Conservation (phyloP, 2,888 invertebrate species). For the Lasius platythorax region DNA sequence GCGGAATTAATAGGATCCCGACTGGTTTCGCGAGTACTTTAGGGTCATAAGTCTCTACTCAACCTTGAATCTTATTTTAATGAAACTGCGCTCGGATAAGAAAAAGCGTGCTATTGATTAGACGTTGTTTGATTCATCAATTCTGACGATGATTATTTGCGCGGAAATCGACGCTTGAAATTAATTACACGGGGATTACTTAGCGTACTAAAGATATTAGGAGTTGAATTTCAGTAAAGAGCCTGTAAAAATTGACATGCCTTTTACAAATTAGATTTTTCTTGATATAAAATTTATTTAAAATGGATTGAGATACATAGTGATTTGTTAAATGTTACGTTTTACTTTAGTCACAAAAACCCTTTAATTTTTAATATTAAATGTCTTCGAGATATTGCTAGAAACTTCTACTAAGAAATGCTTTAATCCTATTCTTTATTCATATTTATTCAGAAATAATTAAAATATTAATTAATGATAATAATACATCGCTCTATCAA, state of each 20-base stretch:
- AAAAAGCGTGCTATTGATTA: conserved; percentile 14
- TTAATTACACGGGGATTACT: conserved; percentile 28
- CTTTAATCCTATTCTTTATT: neutral
- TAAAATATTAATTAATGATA: neutral
- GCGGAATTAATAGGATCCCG: conserved; percentile 24
- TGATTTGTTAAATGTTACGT: neutral
- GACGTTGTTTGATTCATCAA: conserved; percentile 29
- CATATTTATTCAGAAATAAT: neutral
- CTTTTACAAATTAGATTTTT: neutral
- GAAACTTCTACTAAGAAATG: neutral
- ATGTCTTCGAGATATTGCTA: neutral
- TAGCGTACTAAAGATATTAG: neutral
- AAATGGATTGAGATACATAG: neutral
- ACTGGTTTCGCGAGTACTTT: neutral
- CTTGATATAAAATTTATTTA: conserved; percentile 7
- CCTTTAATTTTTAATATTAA: neutral
- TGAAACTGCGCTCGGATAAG: neutral
- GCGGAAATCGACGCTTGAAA: neutral
- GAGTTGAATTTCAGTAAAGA: neutral
- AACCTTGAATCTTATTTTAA: conserved; percentile 9
- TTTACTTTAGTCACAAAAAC: neutral
- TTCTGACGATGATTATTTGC: neutral
- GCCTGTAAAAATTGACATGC: neutral
- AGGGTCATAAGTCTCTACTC: neutral
- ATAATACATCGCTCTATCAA: neutral